Conservation (phyloP, 2,888 invertebrate species). For the Eupithecia exiguata region DNA sequence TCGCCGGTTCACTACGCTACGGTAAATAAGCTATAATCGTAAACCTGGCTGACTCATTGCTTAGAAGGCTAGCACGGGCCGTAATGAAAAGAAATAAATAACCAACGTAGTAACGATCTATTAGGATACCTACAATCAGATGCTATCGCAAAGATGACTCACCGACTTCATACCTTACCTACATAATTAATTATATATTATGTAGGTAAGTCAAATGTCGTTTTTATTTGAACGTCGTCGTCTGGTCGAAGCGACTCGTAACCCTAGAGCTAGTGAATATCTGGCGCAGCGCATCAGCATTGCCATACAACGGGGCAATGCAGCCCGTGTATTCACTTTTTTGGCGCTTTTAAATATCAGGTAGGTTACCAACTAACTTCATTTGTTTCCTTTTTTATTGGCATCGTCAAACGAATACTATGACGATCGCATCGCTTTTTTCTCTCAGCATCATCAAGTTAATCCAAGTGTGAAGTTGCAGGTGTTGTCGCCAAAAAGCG, state of each 20-base stretch:
- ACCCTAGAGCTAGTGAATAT: no score
- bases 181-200: background rate
- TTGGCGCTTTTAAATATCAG: no score
- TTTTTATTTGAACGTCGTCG: no score
- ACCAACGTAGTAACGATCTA: background rate
- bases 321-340: no score
- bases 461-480: slow-evolving; percentile 40
- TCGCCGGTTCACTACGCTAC: slow-evolving; percentile 55
- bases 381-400: no score
- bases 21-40: slow-evolving; percentile 34
- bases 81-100: slow-evolving; percentile 8
- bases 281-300: no score
- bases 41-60: slow-evolving; percentile 6
- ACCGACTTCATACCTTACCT: background rate
- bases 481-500: slow-evolving; percentile 60
- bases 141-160: background rate
- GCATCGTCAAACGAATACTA: no score
- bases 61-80: background rate
- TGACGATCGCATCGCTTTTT: background rate
- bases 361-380: no score
- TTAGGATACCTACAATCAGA: background rate
- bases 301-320: no score
- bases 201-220: no score
- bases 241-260: no score
- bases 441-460: slow-evolving; percentile 11